Evolutionary conservation across 2,797 vertebrate genomes (phyloP).

Genomic region (Sparus aurata): DNA sequence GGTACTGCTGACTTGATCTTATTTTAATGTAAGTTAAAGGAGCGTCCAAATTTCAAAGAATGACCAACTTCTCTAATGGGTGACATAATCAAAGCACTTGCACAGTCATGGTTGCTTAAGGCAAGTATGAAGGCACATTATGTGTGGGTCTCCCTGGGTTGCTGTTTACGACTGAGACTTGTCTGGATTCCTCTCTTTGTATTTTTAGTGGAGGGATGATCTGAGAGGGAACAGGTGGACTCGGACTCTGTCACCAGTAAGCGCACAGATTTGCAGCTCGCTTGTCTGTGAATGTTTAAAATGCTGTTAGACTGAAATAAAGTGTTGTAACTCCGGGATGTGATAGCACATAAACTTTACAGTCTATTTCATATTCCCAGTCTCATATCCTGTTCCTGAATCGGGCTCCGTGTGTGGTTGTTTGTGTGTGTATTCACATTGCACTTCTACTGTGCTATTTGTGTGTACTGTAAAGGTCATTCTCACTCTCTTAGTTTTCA

Average conservation of each 20-base stretch:
- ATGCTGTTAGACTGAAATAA: slow-evolving; percentile 40
- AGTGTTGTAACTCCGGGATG: slow-evolving; percentile 19
- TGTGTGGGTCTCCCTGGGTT: slow-evolving; percentile 43
- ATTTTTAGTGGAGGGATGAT: slow-evolving; percentile 78
- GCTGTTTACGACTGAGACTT: slow-evolving; percentile 70
- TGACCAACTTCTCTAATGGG: not conserved
- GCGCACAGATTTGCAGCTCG: slow-evolving; percentile 50
- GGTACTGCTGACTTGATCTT: slow-evolving; percentile 6
- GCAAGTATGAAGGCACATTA: slow-evolving; percentile 42
- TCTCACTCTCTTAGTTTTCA: slow-evolving; percentile 65
- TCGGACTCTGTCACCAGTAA: slow-evolving; percentile 46
- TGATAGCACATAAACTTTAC: slow-evolving; percentile 20
- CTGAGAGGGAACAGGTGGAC: slow-evolving; percentile 76
- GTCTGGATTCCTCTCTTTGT: slow-evolving; percentile 71
- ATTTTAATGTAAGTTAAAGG: no score
- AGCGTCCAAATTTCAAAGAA: no score
- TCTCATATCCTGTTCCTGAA: slow-evolving; percentile 6
- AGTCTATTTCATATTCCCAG: not conserved
- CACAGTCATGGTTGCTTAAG: slow-evolving; percentile 57
- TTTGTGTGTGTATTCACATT: slow-evolving; percentile 37
- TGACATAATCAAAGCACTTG: slow-evolving; percentile 41
- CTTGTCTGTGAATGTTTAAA: slow-evolving; percentile 59
- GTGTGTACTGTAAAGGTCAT: slow-evolving; percentile 62
- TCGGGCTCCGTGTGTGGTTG: slow-evolving; percentile 22
- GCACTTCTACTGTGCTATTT: slow-evolving; percentile 43